Percentiles rank a stretch among this genome's conserved stretches.
These are phyloP conservation scores for Alethe castanea DNA, from an alignment of 2,113 vertebrate species.

Conservation along the genomic window DNA sequence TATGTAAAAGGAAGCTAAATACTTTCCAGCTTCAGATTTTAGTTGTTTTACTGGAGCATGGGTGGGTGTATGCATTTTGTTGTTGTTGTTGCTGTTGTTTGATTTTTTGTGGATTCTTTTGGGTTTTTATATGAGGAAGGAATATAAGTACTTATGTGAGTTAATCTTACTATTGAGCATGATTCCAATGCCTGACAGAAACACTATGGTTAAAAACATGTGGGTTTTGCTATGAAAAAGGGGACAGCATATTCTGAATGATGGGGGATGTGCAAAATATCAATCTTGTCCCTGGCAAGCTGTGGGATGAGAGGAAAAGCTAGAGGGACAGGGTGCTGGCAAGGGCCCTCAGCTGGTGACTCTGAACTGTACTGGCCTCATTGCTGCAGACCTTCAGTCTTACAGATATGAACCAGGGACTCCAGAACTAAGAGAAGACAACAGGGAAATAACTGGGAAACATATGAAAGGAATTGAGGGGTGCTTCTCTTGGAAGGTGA, in stretches of 20 bases:
- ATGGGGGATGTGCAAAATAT: background rate
- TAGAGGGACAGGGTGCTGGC: background rate
- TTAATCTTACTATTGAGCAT: constrained; percentile 40
- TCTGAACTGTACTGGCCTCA: background rate
- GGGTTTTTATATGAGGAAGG: background rate
- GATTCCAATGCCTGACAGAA: background rate
- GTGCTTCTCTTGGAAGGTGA: background rate
- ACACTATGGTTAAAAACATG: background rate
- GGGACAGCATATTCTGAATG: background rate
- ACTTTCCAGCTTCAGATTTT: background rate
- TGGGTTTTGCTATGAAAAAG: background rate
- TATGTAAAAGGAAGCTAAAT: background rate
- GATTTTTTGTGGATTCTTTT: background rate
- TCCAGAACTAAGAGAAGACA: background rate
- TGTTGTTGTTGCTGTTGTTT: background rate
- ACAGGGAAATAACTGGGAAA: background rate
- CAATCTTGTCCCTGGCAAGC: background rate
- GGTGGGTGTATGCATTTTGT: fast-evolving
- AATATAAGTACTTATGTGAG: background rate
- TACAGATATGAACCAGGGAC: fast-evolving
- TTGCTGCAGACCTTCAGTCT: background rate
- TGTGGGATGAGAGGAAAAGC: background rate
- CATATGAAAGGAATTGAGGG: background rate
- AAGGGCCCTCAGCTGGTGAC: no score
- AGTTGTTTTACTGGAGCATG: background rate